Base-by-base conservation (phyloP, 2,797 vertebrate genomes). In the Clarias platycephalus region DNA sequence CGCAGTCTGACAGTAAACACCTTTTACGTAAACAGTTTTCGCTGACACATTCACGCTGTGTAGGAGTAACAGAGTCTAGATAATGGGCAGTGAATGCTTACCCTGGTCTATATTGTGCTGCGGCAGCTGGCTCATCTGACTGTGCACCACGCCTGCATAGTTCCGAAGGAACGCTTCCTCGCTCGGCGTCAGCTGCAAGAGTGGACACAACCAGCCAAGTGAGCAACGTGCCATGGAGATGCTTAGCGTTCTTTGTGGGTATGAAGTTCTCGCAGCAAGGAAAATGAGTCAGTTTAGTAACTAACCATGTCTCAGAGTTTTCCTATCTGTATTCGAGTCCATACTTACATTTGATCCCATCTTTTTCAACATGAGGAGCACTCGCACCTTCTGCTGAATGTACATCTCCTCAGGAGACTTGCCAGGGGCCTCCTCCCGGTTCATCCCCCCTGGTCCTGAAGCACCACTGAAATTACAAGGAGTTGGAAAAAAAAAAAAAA, bases 391-490 rank as follows among this genome's bases (percentile, higher is more conserved):
- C 96, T 99, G 98, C 93, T 99, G 98, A 87, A 99, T 95, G 91
- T 99, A 99, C 96, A 98, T 96, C 95, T 99, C 98, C 95, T 99
- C 98, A 95, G 98, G 97, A 96, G 96, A 98, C 96, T 99, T 99
- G 91, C 96, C 98, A 92, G 98, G 96, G 92, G 96, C 96, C 72
- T 97, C 97, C 95, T 99, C 98, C 87, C 97, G 97, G 96, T 99
- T 99, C 98, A 99, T 99, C 94, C 96, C 97, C 96, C 93, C 95
- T 95, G 96, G 95, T 96, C 97, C 97, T 94, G 95, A 94, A 89
- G 94, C 94, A 93, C 95, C 95, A 90, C 58, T 89, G 77, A 71
- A 40, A 87, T 76, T 5, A 70, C 28, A 79, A 62, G 0, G 15
- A 72, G 55, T 15, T 13, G 24, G 4, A 37, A 37, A 37, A 34